Evolutionary conservation across 2,888 invertebrate species (phyloP).

Genomic region (Melipona bicolor): DNA sequence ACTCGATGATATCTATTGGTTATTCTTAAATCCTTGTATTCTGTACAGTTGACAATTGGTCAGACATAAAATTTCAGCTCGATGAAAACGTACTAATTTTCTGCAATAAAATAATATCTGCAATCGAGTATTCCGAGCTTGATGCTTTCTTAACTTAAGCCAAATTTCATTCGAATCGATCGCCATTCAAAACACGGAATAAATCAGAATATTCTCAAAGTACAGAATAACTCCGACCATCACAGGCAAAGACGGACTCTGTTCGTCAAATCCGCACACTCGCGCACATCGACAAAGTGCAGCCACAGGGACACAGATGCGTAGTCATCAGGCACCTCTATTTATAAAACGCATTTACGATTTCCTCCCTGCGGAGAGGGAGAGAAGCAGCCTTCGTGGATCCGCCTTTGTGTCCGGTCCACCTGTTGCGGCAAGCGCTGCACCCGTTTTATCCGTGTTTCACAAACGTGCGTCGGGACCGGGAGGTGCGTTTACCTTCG

Average conservation of each 20-base stretch:
- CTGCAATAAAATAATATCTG: not conserved
- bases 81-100: not conserved
- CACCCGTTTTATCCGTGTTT: conserved; percentile 23
- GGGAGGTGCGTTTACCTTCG: conserved; percentile 67
- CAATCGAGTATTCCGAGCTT: no score
- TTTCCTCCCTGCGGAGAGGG: conserved; percentile 25
- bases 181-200: not conserved
- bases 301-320: not conserved
- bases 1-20: not conserved
- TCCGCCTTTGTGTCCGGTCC: conserved; percentile 43
- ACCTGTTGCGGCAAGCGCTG: conserved; percentile 43
- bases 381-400: conserved; percentile 33
- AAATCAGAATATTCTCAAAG: not conserved
- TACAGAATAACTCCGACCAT: not conserved
- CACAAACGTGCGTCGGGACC: conserved; percentile 44
- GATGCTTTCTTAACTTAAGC: no score
- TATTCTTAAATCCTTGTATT: not conserved
- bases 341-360: conserved; percentile 55
- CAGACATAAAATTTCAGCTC: not conserved
- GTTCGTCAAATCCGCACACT: not conserved
- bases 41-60: not conserved
- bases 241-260: not conserved
- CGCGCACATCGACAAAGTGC: not conserved
- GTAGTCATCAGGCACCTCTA: conserved; percentile 7
- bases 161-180: not conserved